Evolutionary conservation across 2,888 invertebrate genomes (phyloP).

Genomic region (Tenthredo scrophulariae): DNA sequence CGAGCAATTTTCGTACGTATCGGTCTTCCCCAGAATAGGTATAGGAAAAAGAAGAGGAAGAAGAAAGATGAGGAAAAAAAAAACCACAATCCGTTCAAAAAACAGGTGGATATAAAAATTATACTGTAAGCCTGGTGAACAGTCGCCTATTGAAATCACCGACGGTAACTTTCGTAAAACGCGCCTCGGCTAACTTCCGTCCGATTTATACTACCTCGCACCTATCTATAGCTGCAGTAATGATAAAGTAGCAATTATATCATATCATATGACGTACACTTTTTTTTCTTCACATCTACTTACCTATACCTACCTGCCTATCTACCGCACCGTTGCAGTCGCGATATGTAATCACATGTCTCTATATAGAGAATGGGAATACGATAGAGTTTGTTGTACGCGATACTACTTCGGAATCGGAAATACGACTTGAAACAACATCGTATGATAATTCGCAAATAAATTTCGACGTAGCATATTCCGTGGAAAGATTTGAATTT

Average conservation of each 20-base stretch:
- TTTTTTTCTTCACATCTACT: neutral
- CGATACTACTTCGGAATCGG: neutral
- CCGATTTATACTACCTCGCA: slow-evolving; percentile 5
- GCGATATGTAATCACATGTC: neutral
- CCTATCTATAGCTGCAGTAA: neutral
- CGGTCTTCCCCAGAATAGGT: no score
- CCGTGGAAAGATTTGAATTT: neutral
- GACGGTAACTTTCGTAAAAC: slow-evolving; percentile 27
- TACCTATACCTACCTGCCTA: neutral
- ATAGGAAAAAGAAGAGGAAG: neutral
- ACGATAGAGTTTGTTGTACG: neutral
- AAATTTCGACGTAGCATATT: neutral
- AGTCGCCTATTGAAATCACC: slow-evolving; percentile 42
- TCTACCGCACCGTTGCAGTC: neutral
- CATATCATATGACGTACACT: neutral
- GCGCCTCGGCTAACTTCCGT: neutral
- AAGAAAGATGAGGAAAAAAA: neutral
- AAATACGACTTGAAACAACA: neutral
- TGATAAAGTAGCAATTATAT: neutral
- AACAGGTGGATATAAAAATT: neutral
- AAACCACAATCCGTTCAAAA: neutral
- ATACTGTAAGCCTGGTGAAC: neutral
- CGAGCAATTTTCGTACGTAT: neutral
- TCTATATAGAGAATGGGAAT: neutral
- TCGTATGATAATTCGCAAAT: neutral